Evolutionary conservation across 2,797 vertebrate species (phyloP).

Genomic region (Bradypodion ventrale): DNA sequence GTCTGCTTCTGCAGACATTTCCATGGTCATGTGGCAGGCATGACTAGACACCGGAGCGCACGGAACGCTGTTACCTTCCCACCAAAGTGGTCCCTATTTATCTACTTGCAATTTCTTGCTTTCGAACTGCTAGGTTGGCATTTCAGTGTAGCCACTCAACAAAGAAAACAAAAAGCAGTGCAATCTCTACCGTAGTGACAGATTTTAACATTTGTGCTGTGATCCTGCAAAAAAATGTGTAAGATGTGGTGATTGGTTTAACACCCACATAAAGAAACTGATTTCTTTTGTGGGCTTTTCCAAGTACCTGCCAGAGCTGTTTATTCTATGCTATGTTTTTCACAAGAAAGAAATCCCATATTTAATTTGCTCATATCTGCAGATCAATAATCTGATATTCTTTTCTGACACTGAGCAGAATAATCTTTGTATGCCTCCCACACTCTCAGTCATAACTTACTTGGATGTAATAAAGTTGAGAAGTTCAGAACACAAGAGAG

Average conservation of each 20-base stretch:
- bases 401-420: constrained; percentile 43
- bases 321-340: constrained; percentile 61
- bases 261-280: constrained; percentile 34
- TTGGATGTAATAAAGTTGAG: constrained; percentile 48
- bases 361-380: constrained; percentile 63
- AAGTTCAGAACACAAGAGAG: constrained; percentile 33
- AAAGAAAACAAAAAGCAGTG: constrained; percentile 31
- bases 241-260: constrained; percentile 27
- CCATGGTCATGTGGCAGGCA: too few species aligned
- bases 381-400: constrained; percentile 66
- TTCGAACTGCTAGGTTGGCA: too few species aligned
- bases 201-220: constrained; percentile 1
- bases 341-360: constrained; percentile 53
- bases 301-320: constrained; percentile 20
- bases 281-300: constrained; percentile 43
- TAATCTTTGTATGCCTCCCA: constrained; percentile 47
- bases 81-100: too few species aligned
- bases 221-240: constrained; percentile 23
- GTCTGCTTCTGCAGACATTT: too few species aligned
- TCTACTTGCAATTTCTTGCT: too few species aligned
- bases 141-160: constrained; percentile 6
- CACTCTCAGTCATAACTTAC: constrained; percentile 49
- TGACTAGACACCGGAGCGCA: too few species aligned
- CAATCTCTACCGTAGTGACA: constrained; percentile 26
- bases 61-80: too few species aligned